These are phyloP conservation scores for Sitobion miscanthi DNA, from an alignment of 1,140 invertebrate genomes.

Conservation along the genomic window DNA sequence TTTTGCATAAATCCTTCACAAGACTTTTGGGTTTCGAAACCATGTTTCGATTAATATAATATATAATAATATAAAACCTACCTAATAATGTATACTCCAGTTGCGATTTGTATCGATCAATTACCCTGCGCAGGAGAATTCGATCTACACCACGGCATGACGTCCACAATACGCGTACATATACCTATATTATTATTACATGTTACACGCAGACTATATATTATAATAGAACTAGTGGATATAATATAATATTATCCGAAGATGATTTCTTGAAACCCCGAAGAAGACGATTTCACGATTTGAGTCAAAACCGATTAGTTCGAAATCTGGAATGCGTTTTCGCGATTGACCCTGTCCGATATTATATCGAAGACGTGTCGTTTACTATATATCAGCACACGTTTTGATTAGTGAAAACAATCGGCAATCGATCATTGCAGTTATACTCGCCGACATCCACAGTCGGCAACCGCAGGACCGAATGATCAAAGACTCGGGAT, in stretches of 20 bases:
- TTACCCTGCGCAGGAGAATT: not conserved
- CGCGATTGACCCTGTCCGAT: too few relatives aligned
- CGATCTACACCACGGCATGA: not conserved
- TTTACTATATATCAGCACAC: too few relatives aligned
- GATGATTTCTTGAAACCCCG: not conserved
- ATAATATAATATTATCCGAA: not conserved
- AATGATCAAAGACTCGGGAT: not conserved
- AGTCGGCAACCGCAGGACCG: too few relatives aligned
- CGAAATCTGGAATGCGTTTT: not conserved
- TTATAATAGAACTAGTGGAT: not conserved
- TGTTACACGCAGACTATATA: too few relatives aligned
- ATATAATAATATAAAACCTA: not conserved
- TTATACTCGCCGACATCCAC: not conserved
- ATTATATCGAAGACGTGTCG: too few relatives aligned
- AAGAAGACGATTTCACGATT: not conserved
- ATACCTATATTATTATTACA: too few relatives aligned
- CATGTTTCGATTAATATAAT: not conserved
- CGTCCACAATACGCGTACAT: not conserved
- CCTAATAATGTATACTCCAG: not conserved
- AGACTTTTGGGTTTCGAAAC: not conserved
- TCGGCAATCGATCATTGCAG: not conserved
- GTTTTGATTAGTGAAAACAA: not conserved
- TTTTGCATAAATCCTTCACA: not conserved
- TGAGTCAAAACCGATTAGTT: not conserved
- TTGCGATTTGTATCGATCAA: not conserved